Evolutionary conservation across 2,113 vertebrate species (phyloP), one percentile per base, ranked within the genome.

Genomic region (Callipepla squamata): DNA sequence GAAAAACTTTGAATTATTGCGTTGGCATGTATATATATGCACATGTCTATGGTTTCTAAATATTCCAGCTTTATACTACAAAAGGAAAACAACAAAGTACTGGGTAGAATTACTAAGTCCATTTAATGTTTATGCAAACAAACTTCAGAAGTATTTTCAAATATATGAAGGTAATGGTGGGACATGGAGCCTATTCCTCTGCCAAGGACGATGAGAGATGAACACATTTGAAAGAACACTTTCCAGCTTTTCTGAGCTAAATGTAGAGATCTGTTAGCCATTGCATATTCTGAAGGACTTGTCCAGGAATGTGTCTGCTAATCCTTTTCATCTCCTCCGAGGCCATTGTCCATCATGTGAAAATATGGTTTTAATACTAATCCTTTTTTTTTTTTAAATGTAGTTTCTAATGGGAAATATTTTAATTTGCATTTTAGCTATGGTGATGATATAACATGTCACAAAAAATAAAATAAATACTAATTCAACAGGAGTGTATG

Each of bases 1-100:
- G 23, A n/a, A 76, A 47, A 90, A 25, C 4, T 63, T 73, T 78
- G 67, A 30, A 79, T 9, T 63, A 1, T 63, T 40, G 3, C 40
- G 7, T 14, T 13, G 66, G 17, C 1, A 0, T 78, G 23, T 59
- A 19, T 26, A 15, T 4, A 2, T 51, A 5, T 5, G 0, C 5
- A 4, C 51, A 38, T 6, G 5, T 9, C 15, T 76, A 9, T 36
- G 28, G 47, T 14, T 67, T 75, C 13, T 28, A 63, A 62, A 8
- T 47, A 30, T 81, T 70, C 89, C 45, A 53, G 13, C 36, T 69
- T 65, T 85, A 9, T 74, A 9, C 25, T 59, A 4, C 47, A 59
- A 83, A 77, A 7, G 1, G 12, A 38, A 79, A 85, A 3, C 15
- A 87, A 28, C 9, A 32, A 80, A 66, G 45, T 69, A 80, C 50